Evolutionary conservation across 2,888 invertebrate genomes (phyloP).

Genomic region (Drosophila helvetica): DNA sequence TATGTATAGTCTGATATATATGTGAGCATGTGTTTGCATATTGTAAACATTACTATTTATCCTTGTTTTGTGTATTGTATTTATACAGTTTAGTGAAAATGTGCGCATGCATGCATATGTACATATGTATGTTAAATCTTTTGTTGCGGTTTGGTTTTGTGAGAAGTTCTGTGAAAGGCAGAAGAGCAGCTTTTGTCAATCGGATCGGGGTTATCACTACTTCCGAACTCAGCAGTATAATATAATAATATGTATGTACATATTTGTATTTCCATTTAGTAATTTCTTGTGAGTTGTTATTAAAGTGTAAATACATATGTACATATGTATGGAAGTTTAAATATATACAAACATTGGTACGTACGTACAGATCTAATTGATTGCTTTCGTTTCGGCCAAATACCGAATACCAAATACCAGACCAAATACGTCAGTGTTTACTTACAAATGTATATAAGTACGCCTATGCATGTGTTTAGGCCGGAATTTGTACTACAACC

Average conservation of each 20-base stretch:
- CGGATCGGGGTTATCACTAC: neutral
- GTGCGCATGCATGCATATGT: neutral
- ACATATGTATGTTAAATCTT: neutral
- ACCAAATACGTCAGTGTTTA: neutral
- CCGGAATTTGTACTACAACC: neutral
- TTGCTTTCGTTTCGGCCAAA: neutral
- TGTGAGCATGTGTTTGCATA: neutral
- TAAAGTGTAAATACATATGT: neutral
- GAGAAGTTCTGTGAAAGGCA: neutral
- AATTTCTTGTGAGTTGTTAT: neutral
- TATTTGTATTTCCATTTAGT: neutral
- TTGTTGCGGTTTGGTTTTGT: neutral
- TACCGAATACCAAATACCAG: too few relatives aligned
- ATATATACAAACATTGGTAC: neutral
- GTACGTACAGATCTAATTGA: neutral
- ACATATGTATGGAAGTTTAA: too few relatives aligned
- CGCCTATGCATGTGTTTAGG: neutral
- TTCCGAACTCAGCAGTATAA: neutral
- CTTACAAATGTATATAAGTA: neutral
- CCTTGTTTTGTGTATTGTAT: neutral
- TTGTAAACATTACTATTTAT: neutral
- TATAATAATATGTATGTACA: neutral
- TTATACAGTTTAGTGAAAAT: slow-evolving; percentile 1
- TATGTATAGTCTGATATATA: too few relatives aligned
- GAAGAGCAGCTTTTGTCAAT: neutral